A percentile compares a stretch with the other conserved stretches of the same genome.
phyloP scores from a whole-genome alignment of 2,113 vertebrate genomes.

The Psilopogon haemacephalus region DNA sequence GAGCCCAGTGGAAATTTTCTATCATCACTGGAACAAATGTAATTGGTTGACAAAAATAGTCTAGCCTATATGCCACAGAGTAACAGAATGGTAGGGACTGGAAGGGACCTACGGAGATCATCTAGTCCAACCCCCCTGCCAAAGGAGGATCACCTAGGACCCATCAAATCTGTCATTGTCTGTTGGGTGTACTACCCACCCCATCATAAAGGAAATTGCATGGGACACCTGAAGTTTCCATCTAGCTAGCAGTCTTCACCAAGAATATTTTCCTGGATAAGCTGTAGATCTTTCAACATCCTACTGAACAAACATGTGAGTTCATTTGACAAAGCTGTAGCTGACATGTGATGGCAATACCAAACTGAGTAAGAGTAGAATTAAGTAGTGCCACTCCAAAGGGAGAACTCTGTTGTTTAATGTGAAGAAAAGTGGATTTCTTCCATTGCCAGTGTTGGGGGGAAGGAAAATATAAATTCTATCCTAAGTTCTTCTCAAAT shows the following conservation, averaged over 20 bases:
- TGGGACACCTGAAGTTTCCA: background rate
- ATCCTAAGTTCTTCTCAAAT: background rate
- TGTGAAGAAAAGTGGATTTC: background rate
- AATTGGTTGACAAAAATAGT: background rate
- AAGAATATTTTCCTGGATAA: background rate
- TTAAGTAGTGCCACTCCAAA: background rate
- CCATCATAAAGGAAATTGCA: background rate
- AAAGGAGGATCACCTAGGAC: too few relatives aligned
- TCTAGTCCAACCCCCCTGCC: too few relatives aligned
- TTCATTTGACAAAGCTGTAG: background rate
- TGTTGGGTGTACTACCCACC: background rate
- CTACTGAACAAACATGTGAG: background rate
- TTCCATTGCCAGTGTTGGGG: background rate
- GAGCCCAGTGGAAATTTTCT: background rate
- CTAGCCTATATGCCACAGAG: background rate
- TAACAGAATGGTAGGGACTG: too few relatives aligned
- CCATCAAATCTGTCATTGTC: background rate
- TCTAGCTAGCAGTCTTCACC: background rate
- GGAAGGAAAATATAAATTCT: background rate
- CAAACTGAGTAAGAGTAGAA: background rate
- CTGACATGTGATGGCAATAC: fast-evolving
- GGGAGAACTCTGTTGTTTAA: background rate
- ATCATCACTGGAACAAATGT: background rate
- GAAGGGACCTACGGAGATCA: too few relatives aligned
- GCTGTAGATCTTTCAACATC: background rate